phyloP scores from a whole-genome alignment of 2,113 vertebrate species.

The Amazona guildingii region DNA sequence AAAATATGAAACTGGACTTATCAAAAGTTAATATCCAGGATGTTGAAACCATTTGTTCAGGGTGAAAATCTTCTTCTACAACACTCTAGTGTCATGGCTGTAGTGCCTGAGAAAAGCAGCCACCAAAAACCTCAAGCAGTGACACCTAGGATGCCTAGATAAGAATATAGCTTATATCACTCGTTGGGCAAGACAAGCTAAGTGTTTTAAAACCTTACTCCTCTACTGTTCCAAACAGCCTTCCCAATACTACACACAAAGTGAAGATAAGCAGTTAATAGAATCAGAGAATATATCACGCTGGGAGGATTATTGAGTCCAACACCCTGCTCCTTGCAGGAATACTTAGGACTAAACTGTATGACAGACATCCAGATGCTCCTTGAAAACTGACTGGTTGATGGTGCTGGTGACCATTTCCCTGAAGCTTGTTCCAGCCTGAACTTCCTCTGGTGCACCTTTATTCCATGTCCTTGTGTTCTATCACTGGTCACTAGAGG shows the following conservation, averaged over 20 bases:
- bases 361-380: too few species aligned
- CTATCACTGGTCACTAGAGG: neutral
- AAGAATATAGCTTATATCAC: neutral
- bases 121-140: neutral
- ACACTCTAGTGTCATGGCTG: neutral
- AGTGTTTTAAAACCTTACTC: neutral
- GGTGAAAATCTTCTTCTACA: neutral
- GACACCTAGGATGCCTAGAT: neutral
- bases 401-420: neutral
- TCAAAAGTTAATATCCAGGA: neutral
- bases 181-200: neutral
- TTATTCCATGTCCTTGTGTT: neutral
- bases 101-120: neutral
- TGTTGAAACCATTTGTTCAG: neutral
- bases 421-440: neutral
- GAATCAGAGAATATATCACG: too few species aligned
- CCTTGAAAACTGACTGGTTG: neutral
- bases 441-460: neutral
- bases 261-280: neutral
- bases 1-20: neutral
- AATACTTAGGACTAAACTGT: neutral
- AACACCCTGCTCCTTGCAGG: neutral
- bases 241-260: neutral
- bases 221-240: neutral
- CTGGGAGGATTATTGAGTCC: rapidly evolving